A percentile compares a stretch with the other conserved stretches of the same genome.
phyloP scores from a whole-genome alignment of 2,888 invertebrate species.

The Pseudococcus longispinus region DNA sequence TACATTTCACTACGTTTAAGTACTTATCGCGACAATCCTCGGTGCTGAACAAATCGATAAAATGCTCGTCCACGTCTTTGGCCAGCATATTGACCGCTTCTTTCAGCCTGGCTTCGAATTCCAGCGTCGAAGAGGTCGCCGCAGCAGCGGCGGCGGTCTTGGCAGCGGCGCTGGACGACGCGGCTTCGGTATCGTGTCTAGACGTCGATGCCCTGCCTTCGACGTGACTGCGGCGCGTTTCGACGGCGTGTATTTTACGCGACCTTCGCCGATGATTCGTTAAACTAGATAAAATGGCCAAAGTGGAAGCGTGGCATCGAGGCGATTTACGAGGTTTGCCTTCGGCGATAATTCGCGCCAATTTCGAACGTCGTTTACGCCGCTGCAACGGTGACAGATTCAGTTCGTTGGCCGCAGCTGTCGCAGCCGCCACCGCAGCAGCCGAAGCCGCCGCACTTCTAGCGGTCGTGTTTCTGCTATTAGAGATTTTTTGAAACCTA shows the following conservation, averaged over 20 bases:
- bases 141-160: neutral
- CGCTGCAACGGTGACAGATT: neutral
- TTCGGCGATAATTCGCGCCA: slow-evolving; percentile 44
- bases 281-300: slow-evolving; percentile 70
- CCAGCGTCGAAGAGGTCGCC: neutral
- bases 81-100: slow-evolving; percentile 38
- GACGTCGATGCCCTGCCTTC: neutral
- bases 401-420: neutral
- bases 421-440: neutral
- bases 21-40: slow-evolving; percentile 46
- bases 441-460: neutral
- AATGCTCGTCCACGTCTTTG: slow-evolving; percentile 51
- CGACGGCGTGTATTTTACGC: slow-evolving; percentile 39
- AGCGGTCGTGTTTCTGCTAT: neutral
- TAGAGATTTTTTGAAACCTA: neutral
- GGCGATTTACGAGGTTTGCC: slow-evolving; percentile 73
- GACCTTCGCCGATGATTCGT: slow-evolving; percentile 44
- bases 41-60: slow-evolving; percentile 44
- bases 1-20: neutral
- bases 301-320: slow-evolving; percentile 84
- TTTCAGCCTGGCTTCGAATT: slow-evolving; percentile 32
- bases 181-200: neutral
- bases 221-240: neutral
- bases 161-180: neutral
- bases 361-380: slow-evolving; percentile 2